Evolutionary conservation across 1,140 invertebrate species (phyloP).

Genomic region (Pinna nobilis): DNA sequence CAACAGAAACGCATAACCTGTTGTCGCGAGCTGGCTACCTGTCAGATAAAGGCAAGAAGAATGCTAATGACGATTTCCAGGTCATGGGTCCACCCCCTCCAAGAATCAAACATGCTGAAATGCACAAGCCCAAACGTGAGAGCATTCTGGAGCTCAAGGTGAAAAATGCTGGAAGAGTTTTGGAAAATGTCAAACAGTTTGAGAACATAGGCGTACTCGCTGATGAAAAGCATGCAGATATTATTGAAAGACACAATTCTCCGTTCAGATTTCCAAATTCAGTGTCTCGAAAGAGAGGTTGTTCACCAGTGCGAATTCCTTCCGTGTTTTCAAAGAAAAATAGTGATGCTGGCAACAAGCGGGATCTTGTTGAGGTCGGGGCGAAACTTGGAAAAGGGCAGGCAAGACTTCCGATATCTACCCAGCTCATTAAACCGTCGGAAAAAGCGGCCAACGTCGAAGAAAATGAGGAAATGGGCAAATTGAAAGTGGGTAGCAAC

Average conservation of each 20-base stretch:
- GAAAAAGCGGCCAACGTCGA: constrained; percentile 24
- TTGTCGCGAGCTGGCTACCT: constrained; percentile 65
- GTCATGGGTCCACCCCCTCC: constrained; percentile 35
- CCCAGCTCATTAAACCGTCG: constrained; percentile 50
- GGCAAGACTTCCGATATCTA: constrained; percentile 55
- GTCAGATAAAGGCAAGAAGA: constrained; percentile 31
- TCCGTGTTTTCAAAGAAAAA: constrained; percentile 62
- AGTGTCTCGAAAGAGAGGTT: constrained; percentile 49
- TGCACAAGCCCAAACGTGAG: constrained; percentile 56
- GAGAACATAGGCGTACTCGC: constrained; percentile 23
- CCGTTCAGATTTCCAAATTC: constrained; percentile 60
- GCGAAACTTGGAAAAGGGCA: constrained; percentile 38
- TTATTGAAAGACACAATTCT: constrained; percentile 46
- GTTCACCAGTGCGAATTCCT: constrained; percentile 64
- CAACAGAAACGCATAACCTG: constrained; percentile 64
- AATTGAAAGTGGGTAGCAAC: not conserved
- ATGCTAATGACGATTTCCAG: constrained; percentile 24
- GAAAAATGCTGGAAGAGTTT: constrained; percentile 55
- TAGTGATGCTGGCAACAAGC: constrained; percentile 31
- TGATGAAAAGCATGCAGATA: constrained; percentile 12
- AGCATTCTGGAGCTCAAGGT: constrained; percentile 63
- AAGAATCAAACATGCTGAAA: constrained; percentile 58
- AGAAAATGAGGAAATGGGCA: not conserved
- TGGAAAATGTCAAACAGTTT: constrained; percentile 55
- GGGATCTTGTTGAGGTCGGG: constrained; percentile 40